Evolutionary conservation across 2,113 vertebrate genomes (phyloP).

Genomic region (Gadus macrocephalus): DNA sequence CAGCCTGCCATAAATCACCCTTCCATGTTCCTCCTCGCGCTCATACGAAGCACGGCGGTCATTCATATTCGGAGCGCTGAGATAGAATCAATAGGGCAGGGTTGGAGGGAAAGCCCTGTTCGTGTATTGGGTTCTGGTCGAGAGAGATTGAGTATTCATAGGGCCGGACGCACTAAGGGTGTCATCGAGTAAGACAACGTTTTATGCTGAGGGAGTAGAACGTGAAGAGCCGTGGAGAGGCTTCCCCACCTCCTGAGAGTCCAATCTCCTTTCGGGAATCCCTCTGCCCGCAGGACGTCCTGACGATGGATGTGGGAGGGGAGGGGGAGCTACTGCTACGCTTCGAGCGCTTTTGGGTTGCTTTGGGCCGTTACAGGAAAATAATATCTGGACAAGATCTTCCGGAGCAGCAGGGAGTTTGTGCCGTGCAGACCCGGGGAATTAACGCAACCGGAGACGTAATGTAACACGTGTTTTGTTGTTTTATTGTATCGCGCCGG

Average conservation of each 20-base stretch:
- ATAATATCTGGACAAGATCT: too few relatives aligned
- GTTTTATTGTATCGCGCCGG: too few relatives aligned
- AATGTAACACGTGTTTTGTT: too few relatives aligned
- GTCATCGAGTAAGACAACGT: conserved; percentile 50
- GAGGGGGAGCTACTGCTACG: background rate
- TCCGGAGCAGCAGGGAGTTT: too few relatives aligned
- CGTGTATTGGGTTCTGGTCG: conserved; percentile 32
- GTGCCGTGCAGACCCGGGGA: too few relatives aligned
- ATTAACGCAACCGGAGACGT: too few relatives aligned
- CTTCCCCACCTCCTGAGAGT: conserved; percentile 19
- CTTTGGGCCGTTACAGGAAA: too few relatives aligned
- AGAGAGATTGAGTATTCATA: conserved; percentile 31
- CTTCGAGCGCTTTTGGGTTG: too few relatives aligned
- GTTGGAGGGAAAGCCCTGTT: conserved; percentile 8
- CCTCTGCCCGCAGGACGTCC: conserved; percentile 23
- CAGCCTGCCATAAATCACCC: conserved; percentile 42
- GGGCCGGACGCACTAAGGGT: conserved; percentile 29
- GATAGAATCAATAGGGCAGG: conserved; percentile 39
- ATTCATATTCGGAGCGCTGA: conserved; percentile 43
- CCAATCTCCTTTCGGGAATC: conserved; percentile 42
- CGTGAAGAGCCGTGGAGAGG: conserved; percentile 21
- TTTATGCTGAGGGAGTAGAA: conserved; percentile 59
- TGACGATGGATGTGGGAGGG: conserved; percentile 12
- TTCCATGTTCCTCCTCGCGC: conserved; percentile 6
- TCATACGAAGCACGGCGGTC: conserved; percentile 16